These are phyloP conservation scores for Colletes gigas DNA, from an alignment of 1,140 invertebrate species.

Conservation along the genomic window DNA sequence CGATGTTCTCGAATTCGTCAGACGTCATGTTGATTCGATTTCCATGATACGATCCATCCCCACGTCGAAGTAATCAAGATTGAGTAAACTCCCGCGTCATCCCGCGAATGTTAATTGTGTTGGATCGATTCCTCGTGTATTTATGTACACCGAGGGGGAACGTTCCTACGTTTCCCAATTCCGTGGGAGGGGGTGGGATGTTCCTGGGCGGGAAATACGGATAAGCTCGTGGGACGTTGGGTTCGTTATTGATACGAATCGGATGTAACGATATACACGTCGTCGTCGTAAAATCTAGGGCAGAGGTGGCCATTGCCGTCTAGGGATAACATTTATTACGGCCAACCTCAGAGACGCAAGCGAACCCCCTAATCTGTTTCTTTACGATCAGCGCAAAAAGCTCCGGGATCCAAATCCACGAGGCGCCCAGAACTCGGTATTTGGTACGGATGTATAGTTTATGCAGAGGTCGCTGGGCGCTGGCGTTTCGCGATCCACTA, in stretches of 20 bases:
- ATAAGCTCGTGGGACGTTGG: not conserved
- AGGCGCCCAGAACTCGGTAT: too few species aligned
- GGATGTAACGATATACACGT: not conserved
- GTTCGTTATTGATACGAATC: not conserved
- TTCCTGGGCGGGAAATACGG: not conserved
- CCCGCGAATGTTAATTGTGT: not conserved
- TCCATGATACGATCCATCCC: not conserved
- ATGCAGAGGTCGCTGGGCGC: not conserved
- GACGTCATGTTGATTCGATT: not conserved
- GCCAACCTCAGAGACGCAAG: not conserved
- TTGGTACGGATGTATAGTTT: not conserved
- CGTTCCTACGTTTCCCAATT: too few species aligned
- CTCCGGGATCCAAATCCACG: not conserved
- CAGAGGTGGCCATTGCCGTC: not conserved
- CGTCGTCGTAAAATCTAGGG: not conserved
- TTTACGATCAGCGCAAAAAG: not conserved
- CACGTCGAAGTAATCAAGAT: too few species aligned
- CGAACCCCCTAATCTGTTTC: not conserved
- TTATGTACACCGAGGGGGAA: too few species aligned
- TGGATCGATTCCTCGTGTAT: not conserved
- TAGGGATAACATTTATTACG: constrained; percentile 13
- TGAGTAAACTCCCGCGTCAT: not conserved
- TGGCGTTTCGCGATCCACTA: too few species aligned
- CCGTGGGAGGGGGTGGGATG: too few species aligned
- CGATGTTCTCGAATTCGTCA: not conserved